Percentiles rank a stretch among this genome's conserved stretches.
Conservation (phyloP, 2,888 invertebrate species). For the Toxonevra muliebris region DNA sequence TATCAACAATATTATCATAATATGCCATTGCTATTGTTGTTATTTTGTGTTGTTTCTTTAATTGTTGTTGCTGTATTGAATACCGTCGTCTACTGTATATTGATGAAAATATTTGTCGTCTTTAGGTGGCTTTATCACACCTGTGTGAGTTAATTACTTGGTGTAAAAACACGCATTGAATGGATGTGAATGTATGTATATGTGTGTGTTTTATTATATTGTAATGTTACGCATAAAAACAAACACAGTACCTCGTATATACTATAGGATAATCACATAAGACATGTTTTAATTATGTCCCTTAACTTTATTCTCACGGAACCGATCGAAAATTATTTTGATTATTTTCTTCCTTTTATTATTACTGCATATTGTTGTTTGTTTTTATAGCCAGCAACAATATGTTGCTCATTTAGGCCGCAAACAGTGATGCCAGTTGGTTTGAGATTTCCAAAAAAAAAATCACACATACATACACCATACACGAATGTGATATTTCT, state of each 20-base stretch:
- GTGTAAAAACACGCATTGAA: background rate
- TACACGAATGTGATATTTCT: no score
- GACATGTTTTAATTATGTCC: background rate
- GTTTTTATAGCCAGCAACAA: no score
- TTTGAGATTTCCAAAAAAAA: no score
- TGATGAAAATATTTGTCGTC: background rate
- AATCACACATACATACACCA: no score
- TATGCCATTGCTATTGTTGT: background rate
- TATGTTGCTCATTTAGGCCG: no score
- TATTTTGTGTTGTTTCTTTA: constrained; percentile 2
- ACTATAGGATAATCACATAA: background rate
- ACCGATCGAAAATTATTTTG: background rate
- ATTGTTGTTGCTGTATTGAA: constrained; percentile 12
- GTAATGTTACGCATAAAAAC: background rate
- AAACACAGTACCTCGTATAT: background rate
- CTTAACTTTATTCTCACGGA: background rate
- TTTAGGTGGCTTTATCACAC: background rate
- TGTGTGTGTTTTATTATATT: no score
- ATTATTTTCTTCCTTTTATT: no score
- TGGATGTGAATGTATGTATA: no score
- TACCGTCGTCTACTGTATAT: background rate
- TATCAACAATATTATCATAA: background rate
- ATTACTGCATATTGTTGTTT: no score
- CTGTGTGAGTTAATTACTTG: background rate
- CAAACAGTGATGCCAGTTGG: no score